Evolutionary conservation across 2,888 invertebrate genomes (phyloP), one percentile per base, ranked within the genome.

Genomic region (Caenorhabditis sinica): DNA sequence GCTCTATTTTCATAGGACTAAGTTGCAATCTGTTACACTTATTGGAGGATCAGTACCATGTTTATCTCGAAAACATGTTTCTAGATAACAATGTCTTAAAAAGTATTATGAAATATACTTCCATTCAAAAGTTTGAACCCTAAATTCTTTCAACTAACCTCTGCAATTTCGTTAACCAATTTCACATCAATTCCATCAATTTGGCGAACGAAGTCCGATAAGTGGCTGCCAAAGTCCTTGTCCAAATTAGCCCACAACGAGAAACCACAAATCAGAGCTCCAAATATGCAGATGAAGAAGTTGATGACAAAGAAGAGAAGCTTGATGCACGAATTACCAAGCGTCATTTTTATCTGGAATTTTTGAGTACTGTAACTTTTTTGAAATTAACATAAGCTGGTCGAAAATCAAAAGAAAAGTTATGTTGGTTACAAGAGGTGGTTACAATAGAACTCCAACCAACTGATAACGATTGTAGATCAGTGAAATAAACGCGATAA

Each of bases 211-310:
- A 88, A 87, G n/a, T 87, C 85, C 1, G 84, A 68, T 25, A 88
- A 79, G 45, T 87, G 87, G 17, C 45, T 65, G 43, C 89, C 86
- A 72, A 92, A 92, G 58, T 92, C 85, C 65, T 89, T 86, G 76
- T 92, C 92, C 36, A 92, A 80, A 80, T 92, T 92, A 15, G 91
- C 92, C 92, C 92, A 92, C 25, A 92, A 82, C 2, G 92, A 92
- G 80, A 92, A 90, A 15, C 90, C 90, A 72, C 89, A 90, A 79
- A 92, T 84, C 11, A 91, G 82, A 0, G 85, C 91, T 25, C 92
- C 92, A 75, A 91, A 88, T 61, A 91, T 82, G 81, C 92, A 92
- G 58, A 92, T 88, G 49, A 90, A 81, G 17, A 92, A 85, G 71
- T 92, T 92, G 40, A 88, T 73, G 53, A 90, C 30, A 68, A 92